Evolutionary conservation across 2,888 invertebrate genomes (phyloP).

Genomic region (Antitype chi): DNA sequence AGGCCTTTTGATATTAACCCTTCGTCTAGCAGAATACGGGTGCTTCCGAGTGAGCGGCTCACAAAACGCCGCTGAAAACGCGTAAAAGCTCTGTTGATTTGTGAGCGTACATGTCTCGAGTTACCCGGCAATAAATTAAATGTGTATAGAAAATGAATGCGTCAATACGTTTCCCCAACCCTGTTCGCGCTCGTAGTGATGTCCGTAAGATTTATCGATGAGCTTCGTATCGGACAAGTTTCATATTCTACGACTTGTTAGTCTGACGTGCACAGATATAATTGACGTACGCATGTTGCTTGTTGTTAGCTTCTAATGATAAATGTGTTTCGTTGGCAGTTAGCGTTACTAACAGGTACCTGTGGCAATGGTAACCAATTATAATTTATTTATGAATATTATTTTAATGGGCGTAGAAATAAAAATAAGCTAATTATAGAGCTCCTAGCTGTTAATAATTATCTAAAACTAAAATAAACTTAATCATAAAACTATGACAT

Average conservation of each 20-base stretch:
- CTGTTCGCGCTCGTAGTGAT: slow-evolving; percentile 77
- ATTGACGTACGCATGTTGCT: slow-evolving; percentile 69
- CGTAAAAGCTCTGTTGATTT: slow-evolving; percentile 81
- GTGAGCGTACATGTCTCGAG: slow-evolving; percentile 82
- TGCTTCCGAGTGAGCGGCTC: slow-evolving; percentile 72
- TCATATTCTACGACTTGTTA: slow-evolving; percentile 73
- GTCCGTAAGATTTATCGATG: slow-evolving; percentile 83
- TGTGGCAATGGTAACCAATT: slow-evolving; percentile 55
- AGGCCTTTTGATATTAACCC: slow-evolving; percentile 74
- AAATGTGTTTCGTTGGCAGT: slow-evolving; percentile 61
- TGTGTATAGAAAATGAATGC: slow-evolving; percentile 84
- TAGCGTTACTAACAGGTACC: slow-evolving; percentile 55
- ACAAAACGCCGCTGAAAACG: slow-evolving; percentile 81
- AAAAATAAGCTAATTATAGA: slow-evolving; percentile 2
- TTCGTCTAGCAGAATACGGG: slow-evolving; percentile 65
- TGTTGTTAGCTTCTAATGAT: slow-evolving; percentile 65
- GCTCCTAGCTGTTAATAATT: background rate
- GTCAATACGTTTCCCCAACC: slow-evolving; percentile 79
- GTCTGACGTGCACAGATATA: slow-evolving; percentile 70
- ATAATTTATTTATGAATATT: slow-evolving; percentile 49
- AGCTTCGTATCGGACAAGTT: slow-evolving; percentile 70
- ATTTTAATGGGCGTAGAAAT: slow-evolving; percentile 39
- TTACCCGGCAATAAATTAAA: slow-evolving; percentile 86
- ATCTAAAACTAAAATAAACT: background rate
- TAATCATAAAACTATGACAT: background rate